These are phyloP conservation scores for Pterocles gutturalis DNA, from an alignment of 2,113 vertebrate species.

Conservation along the genomic window DNA sequence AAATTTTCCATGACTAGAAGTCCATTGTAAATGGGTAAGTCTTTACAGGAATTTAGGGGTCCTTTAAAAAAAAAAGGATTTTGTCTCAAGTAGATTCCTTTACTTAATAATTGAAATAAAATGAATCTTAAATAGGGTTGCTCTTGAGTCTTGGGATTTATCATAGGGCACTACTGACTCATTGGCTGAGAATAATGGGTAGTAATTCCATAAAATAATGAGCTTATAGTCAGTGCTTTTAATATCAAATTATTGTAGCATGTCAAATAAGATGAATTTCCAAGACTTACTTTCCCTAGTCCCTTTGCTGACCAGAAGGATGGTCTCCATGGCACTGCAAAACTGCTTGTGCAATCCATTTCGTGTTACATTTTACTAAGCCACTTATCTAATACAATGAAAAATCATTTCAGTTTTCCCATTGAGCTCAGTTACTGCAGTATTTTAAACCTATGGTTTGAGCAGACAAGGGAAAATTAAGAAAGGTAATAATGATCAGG, in stretches of 20 bases:
- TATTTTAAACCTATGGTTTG: not conserved
- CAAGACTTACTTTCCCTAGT: not conserved
- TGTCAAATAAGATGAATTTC: not conserved
- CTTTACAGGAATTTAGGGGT: not conserved
- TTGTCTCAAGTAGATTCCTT: not conserved
- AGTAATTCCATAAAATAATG: slow-evolving; percentile 1
- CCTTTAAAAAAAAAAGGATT: not conserved
- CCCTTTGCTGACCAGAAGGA: not conserved
- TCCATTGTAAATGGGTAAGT: not conserved
- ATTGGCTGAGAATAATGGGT: not conserved
- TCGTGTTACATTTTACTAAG: not conserved
- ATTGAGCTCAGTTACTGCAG: not conserved
- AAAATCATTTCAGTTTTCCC: not conserved
- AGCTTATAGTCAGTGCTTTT: not conserved
- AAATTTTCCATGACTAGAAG: not conserved
- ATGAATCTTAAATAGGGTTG: not conserved
- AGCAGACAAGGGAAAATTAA: not conserved
- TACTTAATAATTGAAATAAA: not conserved
- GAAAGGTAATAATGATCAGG: not conserved
- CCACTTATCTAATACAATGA: not conserved
- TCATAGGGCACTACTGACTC: not conserved
- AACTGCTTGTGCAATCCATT: not conserved
- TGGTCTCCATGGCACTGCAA: not conserved
- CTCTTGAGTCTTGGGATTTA: not conserved
- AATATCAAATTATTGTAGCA: not conserved